Evolutionary conservation across 2,888 invertebrate species (phyloP), one percentile per base, ranked within the genome.

Genomic region (Euproctis similis): DNA sequence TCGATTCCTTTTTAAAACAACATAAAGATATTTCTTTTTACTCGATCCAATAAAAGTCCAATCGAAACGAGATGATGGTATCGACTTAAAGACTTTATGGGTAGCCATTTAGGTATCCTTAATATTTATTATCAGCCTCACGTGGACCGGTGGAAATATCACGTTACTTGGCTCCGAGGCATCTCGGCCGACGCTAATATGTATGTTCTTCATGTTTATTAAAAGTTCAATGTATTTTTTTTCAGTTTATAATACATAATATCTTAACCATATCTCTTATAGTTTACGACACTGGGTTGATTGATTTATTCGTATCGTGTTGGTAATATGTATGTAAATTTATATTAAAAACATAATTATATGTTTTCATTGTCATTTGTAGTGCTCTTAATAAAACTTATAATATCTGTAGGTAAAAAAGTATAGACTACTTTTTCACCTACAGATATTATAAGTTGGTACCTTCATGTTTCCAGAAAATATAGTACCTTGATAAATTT

Each of bases 81-180:
- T 42, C 39, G 39, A 31, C 31, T 11, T 11, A 4, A 5, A 23
- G 18, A 28, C 24, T 45, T 49, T 46, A 46, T 28, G 42, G 28
- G 4, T 7, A 13, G 5, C 24, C 30, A 29, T 34, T 34, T 34
- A 27, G 26, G 24, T 20, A 11, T 12, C 8, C 14, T 22, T 24
- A 20, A 28, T 41, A 41, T 44, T 40, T 41, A n/a, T n/a, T n/a
- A 46, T 44, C 17, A 10, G 29, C 23, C 6, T 23, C 23, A 28
- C 32, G 22, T 25, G 16, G 6, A 14, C 26, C 19, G n/a, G 21
- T 24, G 23, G 16, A 22, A 18, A 31, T 18, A 17, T 37, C 31
- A 29, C 26, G 25, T 32, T 30, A n/a, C 31, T 12, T 9, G 8
- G 16, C 33, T 30, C 5, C 8, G 18, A 24, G 44, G 33, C 27